A percentile compares a stretch with the other conserved stretches of the same genome.
phyloP scores from a whole-genome alignment of 2,113 vertebrate genomes.

The Hippocampus mohnikei region DNA sequence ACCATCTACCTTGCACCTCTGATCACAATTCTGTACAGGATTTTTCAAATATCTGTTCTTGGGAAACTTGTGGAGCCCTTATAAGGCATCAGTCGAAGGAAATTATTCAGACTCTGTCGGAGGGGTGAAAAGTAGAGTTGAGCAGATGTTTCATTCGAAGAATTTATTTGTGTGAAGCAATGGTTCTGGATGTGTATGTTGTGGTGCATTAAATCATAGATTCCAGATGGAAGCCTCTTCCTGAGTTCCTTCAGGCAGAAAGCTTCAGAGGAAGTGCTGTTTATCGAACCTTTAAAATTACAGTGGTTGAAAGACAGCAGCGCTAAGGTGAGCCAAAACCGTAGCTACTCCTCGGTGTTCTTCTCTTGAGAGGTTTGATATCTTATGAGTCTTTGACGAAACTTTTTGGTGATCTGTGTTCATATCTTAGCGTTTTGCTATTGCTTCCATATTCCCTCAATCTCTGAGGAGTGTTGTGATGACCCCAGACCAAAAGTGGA shows the following conservation, averaged over 20 bases:
- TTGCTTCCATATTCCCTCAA: slow-evolving; percentile 30
- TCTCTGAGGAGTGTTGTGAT: slow-evolving; percentile 32
- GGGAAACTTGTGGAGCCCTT: slow-evolving; percentile 35
- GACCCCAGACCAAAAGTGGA: slow-evolving; percentile 17
- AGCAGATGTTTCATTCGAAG: slow-evolving; percentile 58
- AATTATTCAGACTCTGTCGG: slow-evolving; percentile 49
- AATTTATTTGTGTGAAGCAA: background rate
- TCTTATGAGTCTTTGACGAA: slow-evolving; percentile 27
- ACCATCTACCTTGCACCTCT: slow-evolving; percentile 40
- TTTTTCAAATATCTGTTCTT: slow-evolving; percentile 56
- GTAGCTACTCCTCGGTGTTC: background rate
- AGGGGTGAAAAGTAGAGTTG: slow-evolving; percentile 36
- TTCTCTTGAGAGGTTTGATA: slow-evolving; percentile 29
- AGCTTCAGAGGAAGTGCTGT: slow-evolving; percentile 29
- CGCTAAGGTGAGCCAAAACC: slow-evolving; percentile 37
- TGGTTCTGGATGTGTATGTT: slow-evolving; percentile 35
- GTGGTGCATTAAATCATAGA: slow-evolving; percentile 15
- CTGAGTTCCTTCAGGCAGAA: slow-evolving; percentile 34
- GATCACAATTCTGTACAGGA: slow-evolving; percentile 52
- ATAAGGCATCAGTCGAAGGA: slow-evolving; percentile 57
- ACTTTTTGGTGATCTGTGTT: slow-evolving; percentile 15
- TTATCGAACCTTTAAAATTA: slow-evolving; percentile 37
- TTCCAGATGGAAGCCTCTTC: slow-evolving; percentile 44
- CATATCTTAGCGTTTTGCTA: slow-evolving; percentile 28
- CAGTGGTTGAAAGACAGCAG: slow-evolving; percentile 36